phyloP scores from a whole-genome alignment of 92 coral and sea anemone species.

The Muricea muricata region DNA sequence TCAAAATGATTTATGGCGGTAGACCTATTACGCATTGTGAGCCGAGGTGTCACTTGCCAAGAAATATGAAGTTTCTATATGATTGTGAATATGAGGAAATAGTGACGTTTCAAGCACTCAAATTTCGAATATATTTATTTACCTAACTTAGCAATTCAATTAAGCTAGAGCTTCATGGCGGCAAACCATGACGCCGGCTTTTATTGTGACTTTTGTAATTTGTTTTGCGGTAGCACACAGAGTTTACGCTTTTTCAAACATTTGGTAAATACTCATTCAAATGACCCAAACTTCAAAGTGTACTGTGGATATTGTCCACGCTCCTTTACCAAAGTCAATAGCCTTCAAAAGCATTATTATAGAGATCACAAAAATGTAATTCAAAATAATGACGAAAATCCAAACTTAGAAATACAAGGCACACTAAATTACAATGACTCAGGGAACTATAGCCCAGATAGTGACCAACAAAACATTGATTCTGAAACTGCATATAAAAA shows the following conservation, averaged over 20 bases:
- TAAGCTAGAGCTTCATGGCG: neutral
- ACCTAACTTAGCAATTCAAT: too few species aligned
- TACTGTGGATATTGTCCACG: constrained; percentile 42
- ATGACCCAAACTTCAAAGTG: constrained; percentile 50
- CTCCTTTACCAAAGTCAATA: constrained; percentile 42
- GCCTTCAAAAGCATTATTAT: constrained; percentile 43
- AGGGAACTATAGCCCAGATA: too few species aligned
- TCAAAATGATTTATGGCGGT: too few species aligned
- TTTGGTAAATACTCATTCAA: constrained; percentile 41
- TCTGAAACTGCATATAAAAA: neutral
- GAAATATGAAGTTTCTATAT: too few species aligned
- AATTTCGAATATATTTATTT: too few species aligned
- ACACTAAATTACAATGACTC: too few species aligned
- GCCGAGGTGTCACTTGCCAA: too few species aligned
- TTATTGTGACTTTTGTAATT: constrained; percentile 50
- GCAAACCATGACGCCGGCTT: neutral
- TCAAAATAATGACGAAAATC: neutral
- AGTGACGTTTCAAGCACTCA: too few species aligned
- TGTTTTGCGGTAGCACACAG: constrained; percentile 1
- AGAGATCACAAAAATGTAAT: constrained; percentile 2
- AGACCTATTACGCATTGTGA: too few species aligned
- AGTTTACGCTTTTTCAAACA: constrained; percentile 24
- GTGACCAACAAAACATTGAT: too few species aligned
- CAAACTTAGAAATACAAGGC: too few species aligned
- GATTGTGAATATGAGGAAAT: too few species aligned